A percentile compares a stretch with the other conserved stretches of the same genome.
Evolutionary conservation across 2,113 vertebrate genomes (phyloP).

Genomic region (Sinocyclocheilus grahami): DNA sequence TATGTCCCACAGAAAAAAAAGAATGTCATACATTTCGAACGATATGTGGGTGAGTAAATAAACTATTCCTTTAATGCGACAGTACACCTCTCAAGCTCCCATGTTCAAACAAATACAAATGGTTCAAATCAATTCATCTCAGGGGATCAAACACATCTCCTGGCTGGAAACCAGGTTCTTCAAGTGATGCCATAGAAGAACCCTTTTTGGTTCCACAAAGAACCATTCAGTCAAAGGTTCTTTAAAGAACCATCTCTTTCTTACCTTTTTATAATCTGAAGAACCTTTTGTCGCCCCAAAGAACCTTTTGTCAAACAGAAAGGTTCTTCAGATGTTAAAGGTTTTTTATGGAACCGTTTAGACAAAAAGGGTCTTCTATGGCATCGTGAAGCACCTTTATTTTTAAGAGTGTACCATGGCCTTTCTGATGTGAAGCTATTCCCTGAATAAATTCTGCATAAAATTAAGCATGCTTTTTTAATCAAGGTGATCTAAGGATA

Average conservation of each 20-base stretch:
- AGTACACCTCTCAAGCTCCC: background rate
- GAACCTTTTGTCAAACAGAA: too few relatives aligned
- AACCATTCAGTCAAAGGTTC: too few relatives aligned
- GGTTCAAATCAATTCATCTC: conserved; percentile 34
- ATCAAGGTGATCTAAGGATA: background rate
- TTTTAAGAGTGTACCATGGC: background rate
- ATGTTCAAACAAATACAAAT: background rate
- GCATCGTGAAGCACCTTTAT: too few relatives aligned
- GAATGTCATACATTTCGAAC: background rate
- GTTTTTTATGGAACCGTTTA: too few relatives aligned
- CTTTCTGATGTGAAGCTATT: background rate
- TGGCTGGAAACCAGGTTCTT: background rate
- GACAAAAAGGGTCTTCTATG: too few relatives aligned
- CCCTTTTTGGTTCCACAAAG: too few relatives aligned
- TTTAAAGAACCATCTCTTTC: too few relatives aligned
- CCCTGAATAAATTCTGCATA: background rate
- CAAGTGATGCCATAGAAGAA: too few relatives aligned
- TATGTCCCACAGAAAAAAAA: background rate
- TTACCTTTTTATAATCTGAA: too few relatives aligned
- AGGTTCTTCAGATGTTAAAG: too few relatives aligned
- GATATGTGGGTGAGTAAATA: background rate
- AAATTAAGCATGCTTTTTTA: background rate
- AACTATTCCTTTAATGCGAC: background rate
- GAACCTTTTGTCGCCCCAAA: too few relatives aligned
- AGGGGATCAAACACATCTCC: conserved; percentile 19